Percentiles rank a stretch among this genome's conserved stretches.
Evolutionary conservation across 2,888 invertebrate species (phyloP).

Genomic region (Halocaridina rubra): DNA sequence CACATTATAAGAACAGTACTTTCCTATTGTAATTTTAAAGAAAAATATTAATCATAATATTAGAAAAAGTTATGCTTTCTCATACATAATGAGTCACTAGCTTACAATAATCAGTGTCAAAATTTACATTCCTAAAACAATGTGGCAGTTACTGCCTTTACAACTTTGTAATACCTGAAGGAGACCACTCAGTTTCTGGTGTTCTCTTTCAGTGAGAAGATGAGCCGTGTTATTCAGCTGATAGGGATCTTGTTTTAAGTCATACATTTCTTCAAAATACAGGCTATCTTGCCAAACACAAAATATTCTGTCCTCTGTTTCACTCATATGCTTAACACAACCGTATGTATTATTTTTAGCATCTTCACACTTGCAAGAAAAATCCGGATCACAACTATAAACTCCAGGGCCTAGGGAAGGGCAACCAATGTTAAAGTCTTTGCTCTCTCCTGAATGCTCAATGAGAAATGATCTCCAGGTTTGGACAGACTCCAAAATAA

Average conservation of each 20-base stretch:
- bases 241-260: constrained; percentile 46
- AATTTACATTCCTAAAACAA: too few species aligned
- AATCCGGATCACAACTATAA: constrained; percentile 58
- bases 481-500: neutral
- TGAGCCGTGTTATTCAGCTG: constrained; percentile 47
- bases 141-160: constrained; percentile 37
- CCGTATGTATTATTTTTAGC: constrained; percentile 84
- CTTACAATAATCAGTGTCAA: too few species aligned
- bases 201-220: neutral
- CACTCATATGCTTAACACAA: constrained; percentile 78
- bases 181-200: constrained; percentile 30
- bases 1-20: too few species aligned
- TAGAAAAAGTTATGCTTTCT: too few species aligned
- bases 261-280: constrained; percentile 54
- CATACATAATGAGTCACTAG: too few species aligned
- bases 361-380: constrained; percentile 86
- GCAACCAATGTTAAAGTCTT: constrained; percentile 69
- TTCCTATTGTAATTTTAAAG: too few species aligned
- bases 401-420: constrained; percentile 27
- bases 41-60: too few species aligned
- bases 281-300: constrained; percentile 56
- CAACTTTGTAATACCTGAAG: constrained; percentile 44
- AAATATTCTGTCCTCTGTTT: constrained; percentile 36
- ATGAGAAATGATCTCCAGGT: constrained; percentile 76
- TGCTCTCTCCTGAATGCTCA: constrained; percentile 86